Base-by-base conservation (phyloP, 1,140 invertebrate species). In the Ceratosolen fusciceps region DNA sequence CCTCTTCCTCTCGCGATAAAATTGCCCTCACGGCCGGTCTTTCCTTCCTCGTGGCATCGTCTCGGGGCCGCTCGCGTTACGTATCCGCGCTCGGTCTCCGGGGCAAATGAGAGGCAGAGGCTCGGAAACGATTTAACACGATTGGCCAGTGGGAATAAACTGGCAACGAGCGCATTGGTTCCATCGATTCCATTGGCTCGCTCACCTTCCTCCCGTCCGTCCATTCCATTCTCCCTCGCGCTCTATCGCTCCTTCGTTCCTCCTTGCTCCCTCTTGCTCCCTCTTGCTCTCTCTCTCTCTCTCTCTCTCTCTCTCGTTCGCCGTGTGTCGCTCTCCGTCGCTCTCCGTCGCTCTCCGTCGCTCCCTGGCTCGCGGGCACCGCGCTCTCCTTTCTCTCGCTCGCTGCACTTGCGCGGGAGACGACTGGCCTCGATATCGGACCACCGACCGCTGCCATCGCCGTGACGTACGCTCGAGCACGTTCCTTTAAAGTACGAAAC, bases 111-210 rank as follows among this genome's bases (percentile, higher is more conserved):
- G 68, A 80, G 79, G 80, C 65, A 81, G 71, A 60, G 54, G 82
- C 74, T 70, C 73, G 60, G 83, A 86, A 86, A 85, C 89, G 87
- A 89, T 90, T 90, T 89, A 89, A 89, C 88, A 88, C 87, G 88
- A 90, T 90, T 89, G 89, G 89, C 88, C 87, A 86, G 80, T 86
- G 85, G 84, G 88, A 88, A 89, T 89, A 89, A 87, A 89, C 86
- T 88, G 85, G 87, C 86, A 86, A 86, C 87, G 86, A 85, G 85
- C 87, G 86, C 87, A 89, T 88, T 88, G 88, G 88, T 87, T 88
- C 87, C 85, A 90, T 90, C 85, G 87, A 84, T 86, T 88, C 87
- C 86, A 89, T 90, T 90, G 89, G 88, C 88, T 84, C 82, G 84
- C 77, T 62, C 77, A 79, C 77, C 74, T 80, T 78, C 80, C 80